phyloP scores from a whole-genome alignment of 2,797 vertebrate genomes.

The Rhincodon typus region DNA sequence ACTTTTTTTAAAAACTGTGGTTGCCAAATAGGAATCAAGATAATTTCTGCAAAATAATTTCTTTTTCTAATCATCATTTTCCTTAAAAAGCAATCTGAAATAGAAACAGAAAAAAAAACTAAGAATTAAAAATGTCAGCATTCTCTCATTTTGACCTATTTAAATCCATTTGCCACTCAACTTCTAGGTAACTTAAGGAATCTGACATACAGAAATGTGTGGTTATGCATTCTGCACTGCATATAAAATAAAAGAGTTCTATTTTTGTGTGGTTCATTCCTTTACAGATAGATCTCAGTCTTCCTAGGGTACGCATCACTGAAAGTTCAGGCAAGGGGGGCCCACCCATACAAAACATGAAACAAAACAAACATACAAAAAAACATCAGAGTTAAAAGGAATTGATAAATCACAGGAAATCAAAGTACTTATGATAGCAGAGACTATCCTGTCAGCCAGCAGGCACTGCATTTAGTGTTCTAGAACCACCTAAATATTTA shows the following conservation, averaged over 20 bases:
- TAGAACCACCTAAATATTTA: neutral
- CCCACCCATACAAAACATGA: neutral
- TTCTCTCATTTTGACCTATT: neutral
- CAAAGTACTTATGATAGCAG: neutral
- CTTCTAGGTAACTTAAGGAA: neutral
- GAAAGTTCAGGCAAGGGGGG: neutral
- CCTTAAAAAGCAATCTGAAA: neutral
- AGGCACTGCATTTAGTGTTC: neutral
- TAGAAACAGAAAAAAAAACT: neutral
- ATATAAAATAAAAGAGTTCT: neutral
- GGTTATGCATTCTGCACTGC: neutral
- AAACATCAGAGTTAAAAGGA: constrained; percentile 10
- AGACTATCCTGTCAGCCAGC: neutral
- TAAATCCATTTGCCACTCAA: neutral
- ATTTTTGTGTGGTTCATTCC: neutral
- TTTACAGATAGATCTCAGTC: neutral
- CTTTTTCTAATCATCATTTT: neutral
- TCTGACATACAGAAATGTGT: neutral
- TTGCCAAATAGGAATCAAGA: neutral
- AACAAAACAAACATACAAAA: neutral
- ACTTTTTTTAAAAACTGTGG: neutral
- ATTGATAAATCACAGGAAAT: neutral
- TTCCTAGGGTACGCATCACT: neutral
- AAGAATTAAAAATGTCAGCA: neutral
- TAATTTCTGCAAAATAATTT: neutral